Percentiles rank a stretch among this genome's conserved stretches.
phyloP scores from a whole-genome alignment of 2,797 vertebrate species.

The Lutjanus argentimaculatus region DNA sequence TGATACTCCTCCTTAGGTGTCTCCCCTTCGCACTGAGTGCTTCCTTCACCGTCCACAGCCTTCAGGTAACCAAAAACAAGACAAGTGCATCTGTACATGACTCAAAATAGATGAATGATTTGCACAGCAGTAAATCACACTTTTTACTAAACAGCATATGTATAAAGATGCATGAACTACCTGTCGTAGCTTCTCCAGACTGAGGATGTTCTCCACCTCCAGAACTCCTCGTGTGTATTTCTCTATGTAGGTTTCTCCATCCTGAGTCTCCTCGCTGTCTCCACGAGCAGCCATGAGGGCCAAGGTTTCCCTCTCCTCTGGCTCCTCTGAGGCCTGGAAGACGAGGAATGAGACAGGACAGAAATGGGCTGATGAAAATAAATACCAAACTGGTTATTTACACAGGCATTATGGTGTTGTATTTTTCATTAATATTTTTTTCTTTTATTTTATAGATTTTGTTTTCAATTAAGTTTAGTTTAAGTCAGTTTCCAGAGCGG shows the following conservation, averaged over 20 bases:
- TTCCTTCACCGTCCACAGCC: slow-evolving; percentile 96
- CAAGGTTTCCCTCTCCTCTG: slow-evolving; percentile 96
- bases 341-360: not conserved
- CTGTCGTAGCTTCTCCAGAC: slow-evolving; percentile 95
- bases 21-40: slow-evolving; percentile 91
- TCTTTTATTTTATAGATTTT: no score
- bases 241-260: slow-evolving; percentile 97
- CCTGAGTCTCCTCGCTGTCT: slow-evolving; percentile 90
- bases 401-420: no score
- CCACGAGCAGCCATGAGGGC: slow-evolving; percentile 96
- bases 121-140: not conserved
- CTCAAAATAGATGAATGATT: not conserved
- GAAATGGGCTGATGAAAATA: not conserved
- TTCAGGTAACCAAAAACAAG: slow-evolving; percentile 59
- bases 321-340: slow-evolving; percentile 95
- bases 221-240: slow-evolving; percentile 96
- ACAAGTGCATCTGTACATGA: not conserved
- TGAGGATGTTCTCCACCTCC: slow-evolving; percentile 96
- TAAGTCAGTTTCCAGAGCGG: no score
- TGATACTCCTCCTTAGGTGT: slow-evolving; percentile 94
- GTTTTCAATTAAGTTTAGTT: no score
- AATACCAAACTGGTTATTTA: not conserved
- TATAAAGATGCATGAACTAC: slow-evolving; percentile 57
- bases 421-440: no score
- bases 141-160: not conserved